Conservation (phyloP, 2,797 vertebrate species). For the Cottoperca gobio region DNA sequence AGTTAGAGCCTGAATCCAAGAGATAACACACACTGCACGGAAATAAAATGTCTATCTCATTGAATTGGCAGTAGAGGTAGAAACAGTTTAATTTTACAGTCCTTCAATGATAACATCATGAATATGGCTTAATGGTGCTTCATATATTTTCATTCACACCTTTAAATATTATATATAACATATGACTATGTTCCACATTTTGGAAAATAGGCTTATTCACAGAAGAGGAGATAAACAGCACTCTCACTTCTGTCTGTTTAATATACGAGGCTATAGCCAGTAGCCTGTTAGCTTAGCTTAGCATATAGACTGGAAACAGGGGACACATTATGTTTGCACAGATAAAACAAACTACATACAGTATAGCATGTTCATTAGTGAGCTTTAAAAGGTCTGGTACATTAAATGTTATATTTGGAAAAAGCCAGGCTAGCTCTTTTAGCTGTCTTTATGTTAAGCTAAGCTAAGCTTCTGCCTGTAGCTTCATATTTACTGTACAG, state of each 20-base stretch:
- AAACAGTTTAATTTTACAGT: constrained; percentile 9
- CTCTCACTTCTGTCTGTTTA: neutral
- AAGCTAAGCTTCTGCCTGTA: neutral
- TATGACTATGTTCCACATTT: constrained; percentile 7
- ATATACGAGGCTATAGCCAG: neutral
- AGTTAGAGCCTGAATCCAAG: constrained; percentile 38
- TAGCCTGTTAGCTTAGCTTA: neutral
- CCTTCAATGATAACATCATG: constrained; percentile 7
- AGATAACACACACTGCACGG: constrained; percentile 33
- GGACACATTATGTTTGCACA: no score
- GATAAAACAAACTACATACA: neutral
- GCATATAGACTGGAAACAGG: neutral
- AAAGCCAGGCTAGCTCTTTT: neutral
- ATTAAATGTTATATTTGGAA: neutral
- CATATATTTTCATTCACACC: neutral
- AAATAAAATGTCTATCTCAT: constrained; percentile 38
- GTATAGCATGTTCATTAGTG: neutral
- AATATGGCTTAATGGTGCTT: neutral
- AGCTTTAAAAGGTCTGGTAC: neutral
- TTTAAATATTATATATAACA: constrained; percentile 15
- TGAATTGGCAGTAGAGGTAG: neutral
- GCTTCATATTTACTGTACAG: neutral
- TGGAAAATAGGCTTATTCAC: neutral
- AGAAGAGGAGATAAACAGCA: neutral
- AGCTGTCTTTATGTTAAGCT: neutral